These are phyloP conservation scores for Pyrocephalus nanus DNA, from an alignment of 2,797 vertebrate species.

Conservation along the genomic window DNA sequence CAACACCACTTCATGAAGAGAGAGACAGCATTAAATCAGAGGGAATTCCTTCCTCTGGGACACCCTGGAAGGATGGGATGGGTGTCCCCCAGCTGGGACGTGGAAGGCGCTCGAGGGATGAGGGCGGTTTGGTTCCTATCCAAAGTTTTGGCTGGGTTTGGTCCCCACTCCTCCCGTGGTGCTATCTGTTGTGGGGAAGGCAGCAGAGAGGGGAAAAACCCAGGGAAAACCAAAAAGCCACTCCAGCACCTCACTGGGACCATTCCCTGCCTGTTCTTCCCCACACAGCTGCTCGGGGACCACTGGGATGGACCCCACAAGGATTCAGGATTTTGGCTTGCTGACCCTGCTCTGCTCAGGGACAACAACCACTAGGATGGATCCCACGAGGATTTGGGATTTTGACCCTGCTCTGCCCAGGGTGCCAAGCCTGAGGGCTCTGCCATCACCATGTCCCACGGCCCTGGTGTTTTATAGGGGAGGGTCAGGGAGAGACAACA, in stretches of 20 bases:
- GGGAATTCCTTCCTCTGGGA: not conserved
- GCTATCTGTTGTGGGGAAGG: not conserved
- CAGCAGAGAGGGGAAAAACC: not conserved
- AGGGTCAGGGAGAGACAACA: not conserved
- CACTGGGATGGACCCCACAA: not conserved
- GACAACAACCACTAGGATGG: not conserved
- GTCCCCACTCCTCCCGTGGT: not conserved
- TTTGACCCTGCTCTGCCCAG: not conserved
- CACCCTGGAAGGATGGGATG: not conserved
- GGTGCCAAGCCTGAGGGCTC: not conserved
- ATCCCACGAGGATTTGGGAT: rapidly evolving
- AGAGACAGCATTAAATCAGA: not conserved
- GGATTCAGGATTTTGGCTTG: not conserved
- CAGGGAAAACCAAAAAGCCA: not conserved
- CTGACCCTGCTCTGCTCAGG: not conserved
- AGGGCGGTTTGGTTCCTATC: not conserved
- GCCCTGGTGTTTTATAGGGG: not conserved
- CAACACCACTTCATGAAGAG: not conserved
- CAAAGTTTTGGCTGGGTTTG: not conserved
- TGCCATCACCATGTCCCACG: not conserved
- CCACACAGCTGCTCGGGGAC: rapidly evolving
- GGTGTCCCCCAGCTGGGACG: rapidly evolving
- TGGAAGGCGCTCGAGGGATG: rapidly evolving
- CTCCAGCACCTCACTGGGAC: not conserved
- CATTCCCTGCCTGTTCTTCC: not conserved